These are phyloP conservation scores for Tarsius wallacei DNA, from an alignment of 2,797 vertebrate genomes.

Conservation along the genomic window DNA sequence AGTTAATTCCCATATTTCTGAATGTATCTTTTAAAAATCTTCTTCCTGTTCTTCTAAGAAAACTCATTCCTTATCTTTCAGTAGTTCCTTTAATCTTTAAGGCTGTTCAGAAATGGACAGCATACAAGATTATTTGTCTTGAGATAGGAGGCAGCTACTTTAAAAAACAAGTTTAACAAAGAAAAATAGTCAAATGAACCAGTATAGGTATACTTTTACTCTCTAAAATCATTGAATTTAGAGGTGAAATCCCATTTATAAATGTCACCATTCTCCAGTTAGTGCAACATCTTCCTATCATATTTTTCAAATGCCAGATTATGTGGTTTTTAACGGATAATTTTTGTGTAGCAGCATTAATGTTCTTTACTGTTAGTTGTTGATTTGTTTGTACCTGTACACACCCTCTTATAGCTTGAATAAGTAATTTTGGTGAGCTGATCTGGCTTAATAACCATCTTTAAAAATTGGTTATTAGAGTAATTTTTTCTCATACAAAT, in stretches of 20 bases:
- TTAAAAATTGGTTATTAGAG: neutral
- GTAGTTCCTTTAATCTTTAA: neutral
- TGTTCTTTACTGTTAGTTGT: neutral
- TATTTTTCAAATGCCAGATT: neutral
- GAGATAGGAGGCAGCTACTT: neutral
- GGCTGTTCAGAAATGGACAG: neutral
- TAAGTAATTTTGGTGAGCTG: neutral
- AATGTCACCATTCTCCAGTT: constrained; percentile 13
- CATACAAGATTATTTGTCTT: constrained; percentile 41
- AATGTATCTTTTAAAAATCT: neutral
- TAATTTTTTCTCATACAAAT: constrained; percentile 24
- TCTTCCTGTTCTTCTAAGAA: neutral
- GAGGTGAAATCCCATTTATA: neutral
- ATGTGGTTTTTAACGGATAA: neutral
- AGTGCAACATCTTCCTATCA: neutral
- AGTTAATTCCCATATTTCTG: neutral
- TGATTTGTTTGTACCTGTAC: neutral
- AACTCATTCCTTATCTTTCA: constrained; percentile 18
- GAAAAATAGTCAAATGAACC: neutral
- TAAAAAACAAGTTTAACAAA: constrained; percentile 22
- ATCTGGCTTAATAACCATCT: constrained; percentile 10
- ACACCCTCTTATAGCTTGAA: neutral
- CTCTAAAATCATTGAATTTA: neutral
- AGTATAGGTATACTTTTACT: neutral
- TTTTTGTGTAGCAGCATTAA: neutral